phyloP scores from a whole-genome alignment of 1,140 invertebrate species.

The Drosophila grimshawi region DNA sequence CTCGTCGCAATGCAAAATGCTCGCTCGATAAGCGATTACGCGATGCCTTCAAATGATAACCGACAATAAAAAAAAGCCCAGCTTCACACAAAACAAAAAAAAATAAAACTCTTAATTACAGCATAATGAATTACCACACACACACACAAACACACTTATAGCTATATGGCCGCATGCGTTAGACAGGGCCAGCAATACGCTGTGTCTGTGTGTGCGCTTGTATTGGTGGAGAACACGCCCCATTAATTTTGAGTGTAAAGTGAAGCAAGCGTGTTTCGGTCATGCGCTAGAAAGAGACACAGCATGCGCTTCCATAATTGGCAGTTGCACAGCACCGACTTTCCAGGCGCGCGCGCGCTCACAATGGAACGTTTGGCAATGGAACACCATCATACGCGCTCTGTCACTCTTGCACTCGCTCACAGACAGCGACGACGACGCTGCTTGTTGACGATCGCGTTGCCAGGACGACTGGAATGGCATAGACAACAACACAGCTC shows the following conservation, averaged over 20 bases:
- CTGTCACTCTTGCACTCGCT: constrained; percentile 29
- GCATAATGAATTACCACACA: constrained; percentile 72
- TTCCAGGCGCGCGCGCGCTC: constrained; percentile 58
- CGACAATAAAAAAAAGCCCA: constrained; percentile 43
- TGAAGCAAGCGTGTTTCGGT: neutral
- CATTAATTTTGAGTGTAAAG: constrained; percentile 52
- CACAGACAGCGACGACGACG: neutral
- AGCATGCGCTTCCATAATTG: constrained; percentile 60
- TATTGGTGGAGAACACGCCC: constrained; percentile 57
- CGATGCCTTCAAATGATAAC: constrained; percentile 56
- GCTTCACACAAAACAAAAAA: constrained; percentile 40
- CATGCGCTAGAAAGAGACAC: constrained; percentile 49
- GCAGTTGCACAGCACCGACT: constrained; percentile 24
- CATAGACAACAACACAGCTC: constrained; percentile 14
- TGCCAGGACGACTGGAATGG: constrained; percentile 77
- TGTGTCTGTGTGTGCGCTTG: constrained; percentile 13
- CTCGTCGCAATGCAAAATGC: constrained; percentile 29
- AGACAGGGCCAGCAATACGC: constrained; percentile 55
- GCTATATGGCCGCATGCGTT: neutral
- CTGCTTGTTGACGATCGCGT: constrained; percentile 57
- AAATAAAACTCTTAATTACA: constrained; percentile 71
- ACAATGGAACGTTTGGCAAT: constrained; percentile 35
- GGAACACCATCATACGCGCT: constrained; percentile 28
- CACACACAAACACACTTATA: constrained; percentile 37
- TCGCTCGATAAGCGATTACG: constrained; percentile 33